These are phyloP conservation scores for Ptilodon capucinus DNA, from an alignment of 2,888 invertebrate species.

Conservation along the genomic window DNA sequence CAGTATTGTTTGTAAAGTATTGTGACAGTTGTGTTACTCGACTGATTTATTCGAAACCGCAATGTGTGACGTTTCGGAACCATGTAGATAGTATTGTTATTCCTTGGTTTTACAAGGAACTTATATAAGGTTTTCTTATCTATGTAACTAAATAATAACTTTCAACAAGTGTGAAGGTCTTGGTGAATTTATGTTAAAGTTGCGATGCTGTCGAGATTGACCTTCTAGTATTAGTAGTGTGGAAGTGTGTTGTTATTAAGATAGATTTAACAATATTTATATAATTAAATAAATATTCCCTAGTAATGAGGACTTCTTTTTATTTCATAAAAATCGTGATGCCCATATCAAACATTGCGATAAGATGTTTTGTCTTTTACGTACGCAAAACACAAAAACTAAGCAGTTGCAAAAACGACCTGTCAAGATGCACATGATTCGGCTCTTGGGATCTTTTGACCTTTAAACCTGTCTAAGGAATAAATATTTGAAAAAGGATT, in stretches of 20 bases:
- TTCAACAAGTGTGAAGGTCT: slow-evolving; percentile 57
- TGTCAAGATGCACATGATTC: background rate
- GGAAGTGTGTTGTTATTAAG: slow-evolving; percentile 66
- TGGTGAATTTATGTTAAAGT: slow-evolving; percentile 59
- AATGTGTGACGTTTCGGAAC: slow-evolving; percentile 62
- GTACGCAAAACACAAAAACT: background rate
- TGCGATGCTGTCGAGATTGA: slow-evolving; percentile 67
- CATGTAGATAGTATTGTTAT: slow-evolving; percentile 72
- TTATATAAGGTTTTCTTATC: slow-evolving; percentile 42
- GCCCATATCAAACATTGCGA: slow-evolving; percentile 2
- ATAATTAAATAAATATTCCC: slow-evolving; percentile 61
- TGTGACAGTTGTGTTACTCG: slow-evolving; percentile 76
- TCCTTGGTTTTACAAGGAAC: slow-evolving; percentile 81
- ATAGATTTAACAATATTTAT: slow-evolving; percentile 51
- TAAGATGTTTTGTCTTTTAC: background rate
- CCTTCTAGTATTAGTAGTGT: slow-evolving; percentile 75
- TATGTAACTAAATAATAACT: slow-evolving; percentile 45
- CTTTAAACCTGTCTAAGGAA: background rate
- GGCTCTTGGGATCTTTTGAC: background rate
- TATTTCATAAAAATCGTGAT: slow-evolving; percentile 12
- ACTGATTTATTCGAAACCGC: slow-evolving; percentile 78
- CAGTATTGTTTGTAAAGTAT: slow-evolving; percentile 72
- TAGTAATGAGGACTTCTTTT: slow-evolving; percentile 43
- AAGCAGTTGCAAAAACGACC: background rate
- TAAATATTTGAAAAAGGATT: background rate